Evolutionary conservation across 2,113 vertebrate species (phyloP).

Genomic region (Excalfactoria chinensis): DNA sequence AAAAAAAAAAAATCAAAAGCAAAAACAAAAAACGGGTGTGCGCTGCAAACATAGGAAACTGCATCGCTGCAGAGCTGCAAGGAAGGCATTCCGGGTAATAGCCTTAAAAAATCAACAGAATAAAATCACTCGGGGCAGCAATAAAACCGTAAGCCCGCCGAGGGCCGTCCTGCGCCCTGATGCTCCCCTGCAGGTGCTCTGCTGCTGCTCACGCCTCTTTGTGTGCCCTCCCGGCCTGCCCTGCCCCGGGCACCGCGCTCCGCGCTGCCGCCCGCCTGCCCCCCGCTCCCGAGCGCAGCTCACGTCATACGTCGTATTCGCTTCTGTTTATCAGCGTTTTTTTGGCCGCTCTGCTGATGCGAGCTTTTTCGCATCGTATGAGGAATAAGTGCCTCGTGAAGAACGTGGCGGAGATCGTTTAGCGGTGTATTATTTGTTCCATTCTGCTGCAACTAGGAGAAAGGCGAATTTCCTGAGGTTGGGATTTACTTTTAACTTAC

Average conservation of each 20-base stretch:
- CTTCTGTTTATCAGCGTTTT: conserved; percentile 61
- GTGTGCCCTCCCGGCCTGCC: not conserved
- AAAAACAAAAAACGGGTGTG: conserved; percentile 42
- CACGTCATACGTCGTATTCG: not conserved
- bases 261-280: not conserved
- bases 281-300: not conserved
- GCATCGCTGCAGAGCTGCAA: conserved; percentile 69
- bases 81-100: conserved; percentile 52
- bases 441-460: not conserved
- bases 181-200: not conserved
- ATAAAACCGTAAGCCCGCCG: not conserved
- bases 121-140: conserved; percentile 66
- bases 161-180: conserved; percentile 5
- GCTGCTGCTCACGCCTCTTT: not conserved
- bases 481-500: conserved; percentile 2
- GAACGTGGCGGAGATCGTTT: not conserved
- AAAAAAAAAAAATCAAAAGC: not conserved
- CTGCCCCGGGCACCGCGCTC: not conserved
- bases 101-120: not conserved
- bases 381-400: conserved; percentile 20
- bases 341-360: conserved; percentile 58
- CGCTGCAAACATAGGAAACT: conserved; percentile 84
- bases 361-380: conserved; percentile 19
- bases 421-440: not conserved
- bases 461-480: not conserved